These are phyloP conservation scores for Sinhomidia bicolor DNA, from an alignment of 2,888 invertebrate species.

Conservation along the genomic window DNA sequence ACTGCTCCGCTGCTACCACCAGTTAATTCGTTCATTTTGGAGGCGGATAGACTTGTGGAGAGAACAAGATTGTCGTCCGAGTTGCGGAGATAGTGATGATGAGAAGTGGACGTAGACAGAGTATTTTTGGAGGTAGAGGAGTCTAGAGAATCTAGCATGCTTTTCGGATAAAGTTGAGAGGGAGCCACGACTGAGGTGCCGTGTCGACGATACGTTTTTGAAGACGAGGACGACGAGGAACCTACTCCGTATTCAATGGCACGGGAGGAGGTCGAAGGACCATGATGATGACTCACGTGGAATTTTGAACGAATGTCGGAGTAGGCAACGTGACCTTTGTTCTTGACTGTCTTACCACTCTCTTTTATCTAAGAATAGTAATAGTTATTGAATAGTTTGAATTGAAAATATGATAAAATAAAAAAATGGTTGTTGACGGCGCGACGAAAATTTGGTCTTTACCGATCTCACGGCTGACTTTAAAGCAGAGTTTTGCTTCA, in stretches of 20 bases:
- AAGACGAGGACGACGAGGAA: constrained; percentile 22
- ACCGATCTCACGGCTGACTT: constrained; percentile 79
- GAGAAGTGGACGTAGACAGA: constrained; percentile 53
- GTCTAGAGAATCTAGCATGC: not conserved
- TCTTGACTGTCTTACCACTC: constrained; percentile 88
- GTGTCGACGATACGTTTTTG: constrained; percentile 74
- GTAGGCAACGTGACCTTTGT: constrained; percentile 85
- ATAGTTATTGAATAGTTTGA: not conserved
- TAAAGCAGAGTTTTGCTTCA: constrained; percentile 79
- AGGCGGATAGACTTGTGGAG: constrained; percentile 77
- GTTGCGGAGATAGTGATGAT: constrained; percentile 61
- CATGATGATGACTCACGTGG: constrained; percentile 79
- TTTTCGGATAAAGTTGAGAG: not conserved
- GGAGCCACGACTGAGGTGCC: constrained; percentile 21
- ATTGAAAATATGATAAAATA: too few species aligned
- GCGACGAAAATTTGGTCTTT: too few species aligned
- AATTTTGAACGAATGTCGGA: constrained; percentile 88
- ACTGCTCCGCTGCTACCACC: too few species aligned
- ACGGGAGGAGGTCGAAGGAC: constrained; percentile 12
- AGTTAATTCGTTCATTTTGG: constrained; percentile 72
- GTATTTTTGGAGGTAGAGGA: not conserved
- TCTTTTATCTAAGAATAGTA: constrained; percentile 85
- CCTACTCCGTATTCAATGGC: constrained; percentile 64
- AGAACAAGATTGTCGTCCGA: constrained; percentile 78
- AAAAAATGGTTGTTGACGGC: too few species aligned